phyloP scores from a whole-genome alignment of 2,888 invertebrate genomes.

The Catocala nupta region DNA sequence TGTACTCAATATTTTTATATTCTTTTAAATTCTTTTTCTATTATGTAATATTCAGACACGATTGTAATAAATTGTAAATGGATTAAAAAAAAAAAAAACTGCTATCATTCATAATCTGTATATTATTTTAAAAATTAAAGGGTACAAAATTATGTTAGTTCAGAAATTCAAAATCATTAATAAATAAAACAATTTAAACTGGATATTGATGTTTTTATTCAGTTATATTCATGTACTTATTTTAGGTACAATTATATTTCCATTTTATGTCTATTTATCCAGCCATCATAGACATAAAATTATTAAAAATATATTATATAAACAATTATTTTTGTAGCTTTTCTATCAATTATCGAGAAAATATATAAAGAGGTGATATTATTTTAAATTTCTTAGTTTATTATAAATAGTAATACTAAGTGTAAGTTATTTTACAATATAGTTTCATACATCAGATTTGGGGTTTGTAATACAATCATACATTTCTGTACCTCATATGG shows the following conservation, averaged over 20 bases:
- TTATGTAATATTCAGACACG: too few species aligned
- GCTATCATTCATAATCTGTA: too few species aligned
- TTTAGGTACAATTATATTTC: constrained; percentile 11
- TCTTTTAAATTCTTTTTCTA: too few species aligned
- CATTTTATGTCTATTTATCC: constrained; percentile 60
- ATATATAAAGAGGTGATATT: not conserved
- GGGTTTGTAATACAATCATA: constrained; percentile 27
- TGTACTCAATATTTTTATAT: too few species aligned
- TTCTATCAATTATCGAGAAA: not conserved
- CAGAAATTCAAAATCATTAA: not conserved
- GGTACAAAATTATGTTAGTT: too few species aligned
- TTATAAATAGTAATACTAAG: too few species aligned
- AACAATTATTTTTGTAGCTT: not conserved
- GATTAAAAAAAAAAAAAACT: too few species aligned
- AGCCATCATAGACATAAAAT: constrained; percentile 64
- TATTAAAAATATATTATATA: constrained; percentile 4
- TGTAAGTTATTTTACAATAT: too few species aligned
- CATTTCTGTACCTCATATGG: constrained; percentile 17
- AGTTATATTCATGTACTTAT: constrained; percentile 11
- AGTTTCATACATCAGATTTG: constrained; percentile 25
- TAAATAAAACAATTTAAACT: constrained; percentile 11
- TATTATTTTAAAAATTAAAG: too few species aligned
- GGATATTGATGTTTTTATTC: constrained; percentile 27
- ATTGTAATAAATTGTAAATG: too few species aligned
- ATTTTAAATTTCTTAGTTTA: not conserved